Evolutionary conservation across 2,113 vertebrate species (phyloP), one percentile per base, ranked within the genome.

Genomic region (Chrysemys picta): DNA sequence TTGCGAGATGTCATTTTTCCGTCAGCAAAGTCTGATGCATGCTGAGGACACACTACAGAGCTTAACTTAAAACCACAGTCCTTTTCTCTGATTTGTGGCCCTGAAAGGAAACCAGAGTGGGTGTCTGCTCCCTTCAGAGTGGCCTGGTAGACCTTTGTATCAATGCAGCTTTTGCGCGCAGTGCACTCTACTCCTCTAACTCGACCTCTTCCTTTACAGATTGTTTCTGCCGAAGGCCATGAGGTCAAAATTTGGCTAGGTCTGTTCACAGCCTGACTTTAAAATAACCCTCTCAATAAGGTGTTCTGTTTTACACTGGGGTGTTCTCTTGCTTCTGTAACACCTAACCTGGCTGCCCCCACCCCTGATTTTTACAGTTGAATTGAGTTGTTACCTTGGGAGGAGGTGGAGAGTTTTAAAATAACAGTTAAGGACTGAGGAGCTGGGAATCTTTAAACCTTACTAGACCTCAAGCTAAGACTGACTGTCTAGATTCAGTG

Each of bases 201-300:
- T 89, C 94, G 84, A 90, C 94, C 97, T 97, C 95, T 89, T 96
- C 95, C 95, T 98, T 96, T 97, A 95, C 96, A 97, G 96, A 97
- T 97, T 94, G 90, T 96, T 98, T 97, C 97, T 97, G 97, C 95
- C 95, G 87, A 93, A 97, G 97, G 94, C 96, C 96, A 91, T 92
- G 97, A 96, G 96, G 96, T 98, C 96, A 95, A 97, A 94, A 97
- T 88, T 90, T 95, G 97, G 95, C 95, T 97, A 97, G 96, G 96
- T 97, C 84, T 95, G 97, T 96, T 97, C 94, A 92, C 96, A 96
- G 95, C 93, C 97, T 98, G 89, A 75, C 80, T 97, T 95, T 97
- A 93, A 96, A 96, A 85, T 96, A 97, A 96, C 90, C 88, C 87
- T 98, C 90, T 97, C 97, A 97, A 95, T 96, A 91, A 96, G 89